phyloP scores from a whole-genome alignment of 1,140 invertebrate genomes.

The Steinernema khuongi region DNA sequence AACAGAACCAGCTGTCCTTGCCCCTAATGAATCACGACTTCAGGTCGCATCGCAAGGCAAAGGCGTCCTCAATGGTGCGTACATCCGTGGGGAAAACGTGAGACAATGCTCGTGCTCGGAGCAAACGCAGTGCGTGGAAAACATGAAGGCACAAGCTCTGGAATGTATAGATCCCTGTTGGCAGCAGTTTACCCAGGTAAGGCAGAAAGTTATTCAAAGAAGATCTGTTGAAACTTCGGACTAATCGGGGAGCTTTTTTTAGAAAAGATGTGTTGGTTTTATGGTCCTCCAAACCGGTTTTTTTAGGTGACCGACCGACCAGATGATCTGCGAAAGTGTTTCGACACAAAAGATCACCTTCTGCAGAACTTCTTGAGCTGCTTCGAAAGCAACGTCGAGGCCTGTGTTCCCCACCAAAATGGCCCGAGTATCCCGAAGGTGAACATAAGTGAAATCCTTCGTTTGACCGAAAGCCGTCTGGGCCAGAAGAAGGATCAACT shows the following conservation, averaged over 20 bases:
- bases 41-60: background rate
- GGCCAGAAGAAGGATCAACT: slow-evolving; percentile 24
- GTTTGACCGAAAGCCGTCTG: slow-evolving; percentile 23
- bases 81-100: slow-evolving; percentile 25
- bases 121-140: slow-evolving; percentile 30
- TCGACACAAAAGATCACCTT: slow-evolving; percentile 36
- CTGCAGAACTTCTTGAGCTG: slow-evolving; percentile 37
- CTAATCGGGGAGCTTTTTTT: background rate
- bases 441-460: slow-evolving; percentile 28
- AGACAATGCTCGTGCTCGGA: slow-evolving; percentile 36
- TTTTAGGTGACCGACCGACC: slow-evolving; percentile 35
- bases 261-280: too few species aligned
- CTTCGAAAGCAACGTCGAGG: slow-evolving; percentile 35
- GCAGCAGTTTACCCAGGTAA: slow-evolving; percentile 27
- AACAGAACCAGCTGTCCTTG: background rate
- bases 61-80: background rate
- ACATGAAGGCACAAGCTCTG: slow-evolving; percentile 37
- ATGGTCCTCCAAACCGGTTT: background rate
- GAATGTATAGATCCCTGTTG: slow-evolving; percentile 38
- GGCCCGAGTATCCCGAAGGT: slow-evolving; percentile 34
- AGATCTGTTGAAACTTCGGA: slow-evolving; percentile 10
- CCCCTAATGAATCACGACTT: background rate
- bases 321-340: slow-evolving; percentile 30
- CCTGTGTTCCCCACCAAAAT: slow-evolving; percentile 26
- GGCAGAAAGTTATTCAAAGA: slow-evolving; percentile 12